Conservation (phyloP, 2,797 vertebrate species). For the Coracias cyanogaster region DNA sequence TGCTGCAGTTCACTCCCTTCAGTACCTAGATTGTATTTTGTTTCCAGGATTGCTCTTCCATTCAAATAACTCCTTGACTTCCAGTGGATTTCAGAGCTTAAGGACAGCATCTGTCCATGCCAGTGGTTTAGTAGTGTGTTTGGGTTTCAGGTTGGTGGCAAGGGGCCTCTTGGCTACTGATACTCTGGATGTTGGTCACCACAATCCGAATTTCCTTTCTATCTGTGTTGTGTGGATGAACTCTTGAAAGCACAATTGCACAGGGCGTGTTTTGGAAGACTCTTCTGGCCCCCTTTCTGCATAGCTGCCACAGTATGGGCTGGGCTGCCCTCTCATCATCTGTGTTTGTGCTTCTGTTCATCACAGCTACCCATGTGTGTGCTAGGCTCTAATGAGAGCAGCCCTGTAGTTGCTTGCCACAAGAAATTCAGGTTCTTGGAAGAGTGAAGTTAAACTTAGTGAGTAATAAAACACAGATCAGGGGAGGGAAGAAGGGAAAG, state of each 20-base stretch:
- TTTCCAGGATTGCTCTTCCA: neutral
- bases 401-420: neutral
- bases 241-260: neutral
- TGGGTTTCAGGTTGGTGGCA: neutral
- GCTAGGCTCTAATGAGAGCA: neutral
- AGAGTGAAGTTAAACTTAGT: neutral
- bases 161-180: neutral
- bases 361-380: neutral
- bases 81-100: neutral
- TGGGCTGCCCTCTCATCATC: neutral
- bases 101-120: neutral
- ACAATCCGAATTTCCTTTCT: neutral
- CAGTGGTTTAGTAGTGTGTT: neutral
- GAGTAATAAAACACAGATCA: neutral
- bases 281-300: neutral
- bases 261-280: neutral
- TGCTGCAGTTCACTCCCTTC: neutral
- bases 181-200: neutral
- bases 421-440: neutral
- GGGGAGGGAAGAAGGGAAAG: neutral
- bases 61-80: neutral
- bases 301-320: neutral
- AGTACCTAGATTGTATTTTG: neutral
- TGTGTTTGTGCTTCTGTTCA: neutral
- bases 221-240: neutral